These are phyloP conservation scores for Alethe castanea DNA, from an alignment of 2,113 vertebrate genomes.

Conservation along the genomic window DNA sequence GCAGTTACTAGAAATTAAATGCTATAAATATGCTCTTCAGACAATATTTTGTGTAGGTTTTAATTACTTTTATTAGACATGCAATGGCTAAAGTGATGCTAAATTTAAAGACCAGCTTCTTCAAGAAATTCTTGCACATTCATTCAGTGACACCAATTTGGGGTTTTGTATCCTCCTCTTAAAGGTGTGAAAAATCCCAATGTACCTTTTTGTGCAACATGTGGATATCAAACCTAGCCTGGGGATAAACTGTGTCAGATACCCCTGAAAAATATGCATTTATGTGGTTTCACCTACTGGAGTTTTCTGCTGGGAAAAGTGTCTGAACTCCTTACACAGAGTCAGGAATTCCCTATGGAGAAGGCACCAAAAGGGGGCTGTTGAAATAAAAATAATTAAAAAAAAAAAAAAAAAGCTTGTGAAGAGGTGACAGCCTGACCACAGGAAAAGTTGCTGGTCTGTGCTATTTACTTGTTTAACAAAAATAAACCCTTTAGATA, in stretches of 20 bases:
- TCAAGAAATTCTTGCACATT: neutral
- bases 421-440: neutral
- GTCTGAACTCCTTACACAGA: neutral
- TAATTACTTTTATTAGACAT: neutral
- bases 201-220: fast-evolving
- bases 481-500: neutral
- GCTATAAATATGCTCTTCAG: neutral
- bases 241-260: neutral
- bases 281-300: neutral
- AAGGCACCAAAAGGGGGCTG: neutral
- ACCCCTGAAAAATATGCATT: neutral
- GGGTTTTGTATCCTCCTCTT: neutral
- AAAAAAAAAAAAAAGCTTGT: neutral
- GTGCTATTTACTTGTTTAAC: neutral
- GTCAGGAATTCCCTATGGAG: neutral
- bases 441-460: neutral
- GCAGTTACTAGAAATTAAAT: neutral
- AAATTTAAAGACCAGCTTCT: neutral
- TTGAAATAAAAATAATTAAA: fast-evolving
- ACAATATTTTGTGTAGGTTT: neutral
- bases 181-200: neutral
- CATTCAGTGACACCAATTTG: neutral
- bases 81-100: neutral
- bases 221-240: neutral
- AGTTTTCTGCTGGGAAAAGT: neutral